These are phyloP conservation scores for Cryptotis parvus DNA, from an alignment of 2,113 vertebrate genomes.

Conservation along the genomic window DNA sequence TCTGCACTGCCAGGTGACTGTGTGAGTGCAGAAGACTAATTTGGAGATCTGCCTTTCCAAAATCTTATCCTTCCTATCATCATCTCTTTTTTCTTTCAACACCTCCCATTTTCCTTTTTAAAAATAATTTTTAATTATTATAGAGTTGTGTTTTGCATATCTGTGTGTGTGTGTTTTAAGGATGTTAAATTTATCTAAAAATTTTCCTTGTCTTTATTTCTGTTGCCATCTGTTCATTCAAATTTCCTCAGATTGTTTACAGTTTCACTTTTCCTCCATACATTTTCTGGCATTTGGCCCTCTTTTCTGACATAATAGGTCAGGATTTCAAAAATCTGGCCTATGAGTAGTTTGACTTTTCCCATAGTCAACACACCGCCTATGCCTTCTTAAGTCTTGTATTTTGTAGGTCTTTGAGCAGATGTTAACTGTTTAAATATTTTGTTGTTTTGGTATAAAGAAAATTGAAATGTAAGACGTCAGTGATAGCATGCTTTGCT, in stretches of 20 bases:
- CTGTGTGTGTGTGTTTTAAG: neutral
- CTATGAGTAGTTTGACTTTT: conserved; percentile 53
- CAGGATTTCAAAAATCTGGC: conserved; percentile 64
- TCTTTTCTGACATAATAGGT: conserved; percentile 71
- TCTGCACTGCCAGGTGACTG: too few relatives aligned
- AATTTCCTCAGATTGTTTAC: conserved; percentile 63
- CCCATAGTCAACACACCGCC: conserved; percentile 25
- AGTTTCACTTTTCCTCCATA: conserved; percentile 58
- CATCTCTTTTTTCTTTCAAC: rapidly evolving
- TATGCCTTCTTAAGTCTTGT: conserved; percentile 53
- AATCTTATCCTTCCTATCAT: neutral
- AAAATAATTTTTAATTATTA: neutral
- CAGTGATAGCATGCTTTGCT: conserved; percentile 78
- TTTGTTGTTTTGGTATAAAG: conserved; percentile 81
- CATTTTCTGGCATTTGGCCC: conserved; percentile 57
- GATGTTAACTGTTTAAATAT: conserved; percentile 83
- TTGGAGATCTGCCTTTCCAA: neutral
- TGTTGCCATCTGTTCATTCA: conserved; percentile 74
- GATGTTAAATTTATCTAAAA: conserved; percentile 44
- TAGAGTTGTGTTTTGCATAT: neutral
- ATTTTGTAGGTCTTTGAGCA: conserved; percentile 77
- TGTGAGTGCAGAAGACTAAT: neutral
- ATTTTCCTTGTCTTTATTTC: conserved; percentile 56
- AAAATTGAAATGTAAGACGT: conserved; percentile 79
- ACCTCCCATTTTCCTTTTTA: neutral